Percentiles rank a stretch among this genome's conserved stretches.
phyloP scores from a whole-genome alignment of 2,888 invertebrate genomes.

The Hydropsyche betteni region DNA sequence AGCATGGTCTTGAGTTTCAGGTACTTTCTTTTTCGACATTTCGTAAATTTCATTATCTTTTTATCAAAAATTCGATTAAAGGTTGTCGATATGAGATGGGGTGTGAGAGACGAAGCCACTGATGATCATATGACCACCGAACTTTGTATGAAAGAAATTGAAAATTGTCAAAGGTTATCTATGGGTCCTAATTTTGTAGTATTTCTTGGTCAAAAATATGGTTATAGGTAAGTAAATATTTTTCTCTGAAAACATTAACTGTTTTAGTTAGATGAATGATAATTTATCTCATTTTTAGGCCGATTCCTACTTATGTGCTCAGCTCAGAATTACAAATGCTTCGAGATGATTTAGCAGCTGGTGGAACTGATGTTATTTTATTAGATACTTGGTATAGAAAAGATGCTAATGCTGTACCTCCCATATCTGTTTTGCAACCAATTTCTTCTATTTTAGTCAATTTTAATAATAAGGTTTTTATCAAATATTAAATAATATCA shows the following conservation, averaged over 20 bases:
- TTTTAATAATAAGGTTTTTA: conserved; percentile 92
- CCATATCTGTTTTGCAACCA: conserved; percentile 93
- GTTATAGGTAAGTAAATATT: conserved; percentile 73
- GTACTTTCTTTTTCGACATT: conserved; percentile 61
- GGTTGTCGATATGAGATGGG: conserved; percentile 99
- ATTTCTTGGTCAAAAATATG: conserved; percentile 97
- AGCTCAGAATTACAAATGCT: conserved; percentile 90
- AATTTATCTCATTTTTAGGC: conserved; percentile 62
- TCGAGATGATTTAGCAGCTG: conserved; percentile 83
- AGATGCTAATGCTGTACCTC: conserved; percentile 95
- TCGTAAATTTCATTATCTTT: neutral
- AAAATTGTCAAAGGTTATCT: conserved; percentile 95
- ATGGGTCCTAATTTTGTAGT: conserved; percentile 99
- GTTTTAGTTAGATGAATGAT: neutral
- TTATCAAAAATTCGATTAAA: conserved; percentile 55
- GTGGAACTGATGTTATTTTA: conserved; percentile 82
- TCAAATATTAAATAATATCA: neutral
- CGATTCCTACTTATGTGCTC: conserved; percentile 94
- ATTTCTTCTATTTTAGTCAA: conserved; percentile 97
- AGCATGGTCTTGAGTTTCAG: conserved; percentile 98
- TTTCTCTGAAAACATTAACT: neutral
- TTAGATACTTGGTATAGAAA: conserved; percentile 96
- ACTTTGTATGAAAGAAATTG: conserved; percentile 97
- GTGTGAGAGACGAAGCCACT: conserved; percentile 96
- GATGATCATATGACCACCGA: conserved; percentile 99